Evolutionary conservation across 2,113 vertebrate species (phyloP), one percentile per base, ranked within the genome.

Genomic region (Lethenteron camtschaticum): DNA sequence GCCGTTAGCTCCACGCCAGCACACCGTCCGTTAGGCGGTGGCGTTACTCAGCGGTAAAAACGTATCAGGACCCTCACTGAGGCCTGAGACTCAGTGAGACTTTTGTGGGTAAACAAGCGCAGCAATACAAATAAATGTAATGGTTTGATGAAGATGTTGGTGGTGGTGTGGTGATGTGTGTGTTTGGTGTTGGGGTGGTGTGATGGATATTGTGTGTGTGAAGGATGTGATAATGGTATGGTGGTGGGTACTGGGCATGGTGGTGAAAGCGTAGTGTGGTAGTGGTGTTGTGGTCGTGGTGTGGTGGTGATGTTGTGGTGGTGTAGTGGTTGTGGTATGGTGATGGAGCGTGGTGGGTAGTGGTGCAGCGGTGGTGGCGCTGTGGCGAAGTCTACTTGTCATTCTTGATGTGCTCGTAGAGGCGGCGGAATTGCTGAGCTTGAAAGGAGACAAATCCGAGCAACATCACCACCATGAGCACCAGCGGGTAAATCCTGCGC

Each of bases 361-460:
- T 8, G 63, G 20, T 11, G 10, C 20, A 20, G n/a, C 20, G n/a
- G 9, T 16, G 10, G 9, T 16, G 63, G n/a, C 10, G n/a, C 20
- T 9, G 12, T 20, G 16, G 24, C 16, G 55, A 68, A 68, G 58
- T 9, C 58, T 79, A 99, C 92, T 99, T 99, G 82, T 99, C 94
- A 16, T 97, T 99, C 80, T 99, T 97, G 79, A 99, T 97, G 79
- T 97, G 94, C 75, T 99, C 94, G 75, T 99, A 99, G 80, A 99
- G 94, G 77, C 92, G 91, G 84, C 92, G 95, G 78, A 99, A 99
- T 77, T 99, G 94, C 75, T 90, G 87, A 73, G 96, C 86, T 81
- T 99, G 94, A 79, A 99, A 99, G 78, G 90, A 97, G 12, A 99
- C 78, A 77, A 99, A 88, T 72, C 84, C 94, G 76, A 96, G 86